Evolutionary conservation across 2,888 invertebrate species (phyloP), one percentile per base, ranked within the genome.

Genomic region (Mesorhabditis belari): DNA sequence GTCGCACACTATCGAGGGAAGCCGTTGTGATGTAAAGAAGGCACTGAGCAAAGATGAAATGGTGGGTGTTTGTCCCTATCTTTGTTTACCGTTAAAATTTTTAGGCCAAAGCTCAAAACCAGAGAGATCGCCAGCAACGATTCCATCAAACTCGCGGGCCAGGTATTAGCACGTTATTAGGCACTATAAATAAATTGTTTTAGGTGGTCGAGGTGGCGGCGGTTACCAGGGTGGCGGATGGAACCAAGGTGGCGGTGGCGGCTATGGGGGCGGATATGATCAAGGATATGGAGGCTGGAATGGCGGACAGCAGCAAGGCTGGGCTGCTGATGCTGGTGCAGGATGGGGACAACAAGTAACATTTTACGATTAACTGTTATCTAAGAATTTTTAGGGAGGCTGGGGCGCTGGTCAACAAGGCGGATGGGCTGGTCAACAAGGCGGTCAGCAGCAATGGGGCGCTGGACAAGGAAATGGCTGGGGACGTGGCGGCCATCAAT

Each of bases 21-120:
- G 67, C 57, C 72, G 77, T 5, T 81, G 81, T 56, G 81, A 81
- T 60, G 80, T 77, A 29, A 75, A 79, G 61, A 81, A 81, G 61
- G 81, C 79, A 21, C 69, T 81, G 23, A 73, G 70, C 52, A 75
- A 75, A 58, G 81, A 81, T 28, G 80, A 80, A 62, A 77, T 80
- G 71, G 65, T 53, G 59, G 69, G 67, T 57, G 65, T 65, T 19
- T n/a, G n/a, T 2, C n/a, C 17, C 6, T 4, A 27, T 26, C 5
- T 19, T 35, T 44, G n/a, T 35, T 35, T 24, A n/a, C 17, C 27
- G 21, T 0, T 19, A 23, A 19, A 53, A 19, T 54, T 21, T 25
- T 54, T 53, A n/a, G 50, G 60, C 61, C n/a, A 28, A 62, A 63
- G 70, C 70, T 23, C 70, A 70, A 52, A 65, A 59, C 44, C 62